Evolutionary conservation across 2,797 vertebrate genomes (phyloP).

Genomic region (Oceanodroma leucorhoa): DNA sequence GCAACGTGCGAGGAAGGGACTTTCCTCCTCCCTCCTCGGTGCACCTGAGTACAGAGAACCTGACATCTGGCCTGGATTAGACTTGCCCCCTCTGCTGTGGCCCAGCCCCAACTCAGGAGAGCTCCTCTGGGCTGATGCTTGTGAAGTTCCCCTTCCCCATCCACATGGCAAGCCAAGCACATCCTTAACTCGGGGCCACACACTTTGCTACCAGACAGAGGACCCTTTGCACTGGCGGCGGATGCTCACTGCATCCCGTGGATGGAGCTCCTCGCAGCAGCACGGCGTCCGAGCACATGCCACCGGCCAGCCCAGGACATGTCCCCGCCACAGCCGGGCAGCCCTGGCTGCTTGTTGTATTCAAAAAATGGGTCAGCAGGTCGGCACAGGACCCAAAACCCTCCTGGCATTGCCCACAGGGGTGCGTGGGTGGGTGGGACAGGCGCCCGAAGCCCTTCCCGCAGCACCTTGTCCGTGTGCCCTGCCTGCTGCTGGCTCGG

Average conservation of each 20-base stretch:
- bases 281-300: accelerated
- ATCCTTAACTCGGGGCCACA: not conserved
- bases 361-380: not conserved
- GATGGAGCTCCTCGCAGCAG: not conserved
- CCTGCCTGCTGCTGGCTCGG: no score
- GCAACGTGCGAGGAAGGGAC: accelerated
- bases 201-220: not conserved
- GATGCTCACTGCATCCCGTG: not conserved
- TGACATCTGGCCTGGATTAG: no score
- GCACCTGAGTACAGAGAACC: not conserved
- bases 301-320: no score
- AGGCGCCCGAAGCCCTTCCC: not conserved
- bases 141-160: not conserved
- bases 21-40: not conserved
- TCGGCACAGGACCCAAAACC: not conserved
- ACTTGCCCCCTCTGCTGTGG: not conserved
- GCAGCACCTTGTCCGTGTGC: not conserved
- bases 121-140: not conserved
- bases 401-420: not conserved
- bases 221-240: not conserved
- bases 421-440: accelerated
- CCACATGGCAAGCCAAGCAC: not conserved
- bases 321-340: accelerated
- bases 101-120: not conserved
- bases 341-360: not conserved